Conservation (phyloP, 2,888 invertebrate species). For the Cetonia aurata region DNA sequence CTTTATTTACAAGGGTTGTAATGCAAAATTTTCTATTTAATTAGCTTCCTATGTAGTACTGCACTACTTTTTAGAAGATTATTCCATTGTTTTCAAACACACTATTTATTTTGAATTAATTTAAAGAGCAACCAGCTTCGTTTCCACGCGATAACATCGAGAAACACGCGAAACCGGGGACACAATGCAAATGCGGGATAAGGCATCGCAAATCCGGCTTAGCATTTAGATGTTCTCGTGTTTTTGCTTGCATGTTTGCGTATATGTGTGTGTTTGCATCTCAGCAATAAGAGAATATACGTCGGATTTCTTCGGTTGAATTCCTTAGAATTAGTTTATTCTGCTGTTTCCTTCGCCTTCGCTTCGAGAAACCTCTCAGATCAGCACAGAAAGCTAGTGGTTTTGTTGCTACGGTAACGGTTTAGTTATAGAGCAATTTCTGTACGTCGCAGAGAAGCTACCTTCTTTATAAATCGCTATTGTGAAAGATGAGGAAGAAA, state of each 20-base stretch:
- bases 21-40: no score
- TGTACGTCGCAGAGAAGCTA: neutral
- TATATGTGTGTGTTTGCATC: neutral
- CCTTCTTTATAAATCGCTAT: constrained; percentile 1
- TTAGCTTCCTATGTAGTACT: no score
- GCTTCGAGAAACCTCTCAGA: neutral
- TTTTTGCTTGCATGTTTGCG: no score
- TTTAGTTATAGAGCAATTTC: constrained; percentile 12
- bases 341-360: neutral
- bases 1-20: no score
- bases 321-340: constrained; percentile 12
- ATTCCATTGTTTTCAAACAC: neutral
- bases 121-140: neutral
- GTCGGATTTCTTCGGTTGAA: neutral
- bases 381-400: neutral
- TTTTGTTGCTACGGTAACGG: constrained; percentile 25
- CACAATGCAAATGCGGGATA: neutral
- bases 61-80: neutral
- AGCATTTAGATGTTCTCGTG: neutral
- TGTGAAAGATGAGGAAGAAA: neutral
- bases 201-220: constrained; percentile 2
- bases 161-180: constrained; percentile 2
- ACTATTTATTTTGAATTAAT: constrained; percentile 9
- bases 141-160: no score
- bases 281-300: neutral